phyloP scores from a whole-genome alignment of 92 coral and sea anemone genomes.

The Epizoanthus fatuus region DNA sequence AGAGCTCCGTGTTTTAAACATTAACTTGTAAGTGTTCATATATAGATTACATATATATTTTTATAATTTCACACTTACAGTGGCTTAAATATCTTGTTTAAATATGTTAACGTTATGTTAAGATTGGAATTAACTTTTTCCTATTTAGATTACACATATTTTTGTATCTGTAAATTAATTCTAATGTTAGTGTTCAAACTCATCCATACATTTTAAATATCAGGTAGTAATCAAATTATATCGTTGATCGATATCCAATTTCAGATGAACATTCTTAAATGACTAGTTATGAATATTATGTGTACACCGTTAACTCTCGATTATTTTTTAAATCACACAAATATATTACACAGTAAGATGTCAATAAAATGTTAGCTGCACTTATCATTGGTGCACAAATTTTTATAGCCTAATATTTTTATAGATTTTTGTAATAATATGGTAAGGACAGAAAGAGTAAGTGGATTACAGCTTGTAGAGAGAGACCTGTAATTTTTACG shows the following conservation, averaged over 20 bases:
- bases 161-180: conserved; percentile 4
- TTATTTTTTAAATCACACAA: conserved; percentile 9
- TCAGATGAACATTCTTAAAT: background rate
- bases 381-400: conserved; percentile 21
- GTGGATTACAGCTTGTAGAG: conserved; percentile 26
- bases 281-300: conserved; percentile 13
- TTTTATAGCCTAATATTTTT: conserved; percentile 24
- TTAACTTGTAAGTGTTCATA: too few species aligned
- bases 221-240: conserved; percentile 9
- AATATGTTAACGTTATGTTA: background rate
- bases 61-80: too few species aligned
- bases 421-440: background rate
- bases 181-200: too few species aligned
- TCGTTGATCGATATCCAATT: background rate
- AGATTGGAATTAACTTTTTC: background rate
- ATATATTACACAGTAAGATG: conserved; percentile 19
- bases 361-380: conserved; percentile 23
- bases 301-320: background rate
- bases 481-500: conserved; percentile 34
- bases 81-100: background rate
- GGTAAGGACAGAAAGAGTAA: background rate
- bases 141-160: conserved; percentile 2
- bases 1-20: too few species aligned
- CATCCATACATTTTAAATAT: too few species aligned
- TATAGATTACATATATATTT: too few species aligned